These are phyloP conservation scores for Fissipunctia ypsillon DNA, from an alignment of 2,888 invertebrate genomes.

Conservation along the genomic window DNA sequence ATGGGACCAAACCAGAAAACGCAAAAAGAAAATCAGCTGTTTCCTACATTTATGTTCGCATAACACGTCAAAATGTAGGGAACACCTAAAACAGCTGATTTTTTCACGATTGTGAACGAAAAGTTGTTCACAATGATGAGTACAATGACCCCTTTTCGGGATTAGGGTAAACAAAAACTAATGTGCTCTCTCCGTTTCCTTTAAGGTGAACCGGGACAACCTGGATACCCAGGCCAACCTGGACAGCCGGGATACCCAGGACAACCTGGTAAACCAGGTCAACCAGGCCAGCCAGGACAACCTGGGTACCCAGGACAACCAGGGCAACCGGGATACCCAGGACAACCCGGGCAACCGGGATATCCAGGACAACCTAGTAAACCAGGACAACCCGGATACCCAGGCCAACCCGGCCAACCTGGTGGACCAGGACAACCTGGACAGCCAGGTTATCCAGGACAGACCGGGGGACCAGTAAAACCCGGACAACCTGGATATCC, in stretches of 20 bases:
- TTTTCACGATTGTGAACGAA: no score
- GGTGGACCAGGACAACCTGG: slow-evolving; percentile 65
- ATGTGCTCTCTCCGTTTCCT: neutral
- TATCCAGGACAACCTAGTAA: slow-evolving; percentile 27
- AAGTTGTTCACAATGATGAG: neutral
- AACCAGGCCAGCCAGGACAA: no score
- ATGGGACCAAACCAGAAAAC: no score
- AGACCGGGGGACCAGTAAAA: slow-evolving; percentile 46
- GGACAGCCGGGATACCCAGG: slow-evolving; percentile 59
- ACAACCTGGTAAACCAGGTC: no score
- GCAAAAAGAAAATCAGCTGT: no score
- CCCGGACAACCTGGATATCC: slow-evolving; percentile 67
- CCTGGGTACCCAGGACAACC: slow-evolving; percentile 39
- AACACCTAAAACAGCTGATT: no score
- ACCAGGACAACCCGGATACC: slow-evolving; percentile 66
- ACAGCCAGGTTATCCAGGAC: slow-evolving; percentile 70
- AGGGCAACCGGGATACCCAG: slow-evolving; percentile 68
- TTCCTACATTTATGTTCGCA: no score
- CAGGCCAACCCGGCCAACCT: slow-evolving; percentile 70
- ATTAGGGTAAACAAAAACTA: neutral
- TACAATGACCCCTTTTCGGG: neutral
- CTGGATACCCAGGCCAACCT: slow-evolving; percentile 68
- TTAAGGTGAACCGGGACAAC: slow-evolving; percentile 57
- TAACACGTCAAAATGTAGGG: no score
- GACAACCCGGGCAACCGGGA: slow-evolving; percentile 68